These are phyloP conservation scores for Melanostoma mellinum DNA, from an alignment of 2,888 invertebrate species.

Conservation along the genomic window DNA sequence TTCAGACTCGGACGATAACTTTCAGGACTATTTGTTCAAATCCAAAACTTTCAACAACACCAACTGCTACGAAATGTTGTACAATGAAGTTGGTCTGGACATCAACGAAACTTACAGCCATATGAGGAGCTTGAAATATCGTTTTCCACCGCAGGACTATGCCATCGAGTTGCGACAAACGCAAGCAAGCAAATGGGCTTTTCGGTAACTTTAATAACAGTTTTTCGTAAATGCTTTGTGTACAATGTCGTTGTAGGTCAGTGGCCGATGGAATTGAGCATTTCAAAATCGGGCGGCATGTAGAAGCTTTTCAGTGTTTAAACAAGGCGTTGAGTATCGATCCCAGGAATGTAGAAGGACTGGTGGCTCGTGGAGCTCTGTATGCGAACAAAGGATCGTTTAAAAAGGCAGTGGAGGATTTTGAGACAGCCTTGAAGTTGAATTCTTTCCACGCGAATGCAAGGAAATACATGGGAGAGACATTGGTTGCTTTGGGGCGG, in stretches of 20 bases:
- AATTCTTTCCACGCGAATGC: slow-evolving; percentile 96
- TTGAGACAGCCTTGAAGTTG: slow-evolving; percentile 93
- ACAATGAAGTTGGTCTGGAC: slow-evolving; percentile 85
- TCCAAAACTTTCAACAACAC: slow-evolving; percentile 95
- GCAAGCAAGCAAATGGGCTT: slow-evolving; percentile 97
- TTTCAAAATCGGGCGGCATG: slow-evolving; percentile 95
- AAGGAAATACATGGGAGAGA: slow-evolving; percentile 96
- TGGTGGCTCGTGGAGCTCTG: slow-evolving; percentile 94
- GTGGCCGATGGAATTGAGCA: slow-evolving; percentile 98
- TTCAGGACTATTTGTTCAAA: slow-evolving; percentile 87
- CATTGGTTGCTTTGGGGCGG: slow-evolving; percentile 93
- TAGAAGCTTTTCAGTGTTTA: slow-evolving; percentile 96
- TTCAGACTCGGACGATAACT: slow-evolving; percentile 27
- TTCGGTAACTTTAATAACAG: slow-evolving; percentile 83
- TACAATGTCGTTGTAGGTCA: slow-evolving; percentile 81
- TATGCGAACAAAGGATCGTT: slow-evolving; percentile 97
- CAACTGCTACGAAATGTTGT: slow-evolving; percentile 92
- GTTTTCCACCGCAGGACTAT: slow-evolving; percentile 91
- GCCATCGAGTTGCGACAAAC: slow-evolving; percentile 92
- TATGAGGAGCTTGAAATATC: slow-evolving; percentile 84
- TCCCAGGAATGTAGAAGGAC: slow-evolving; percentile 94
- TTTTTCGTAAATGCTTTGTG: slow-evolving; percentile 37
- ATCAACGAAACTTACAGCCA: slow-evolving; percentile 78
- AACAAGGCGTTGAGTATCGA: slow-evolving; percentile 96
- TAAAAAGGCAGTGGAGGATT: slow-evolving; percentile 96